phyloP scores from a whole-genome alignment of 1,140 invertebrate genomes.

The Danaus melanippus region DNA sequence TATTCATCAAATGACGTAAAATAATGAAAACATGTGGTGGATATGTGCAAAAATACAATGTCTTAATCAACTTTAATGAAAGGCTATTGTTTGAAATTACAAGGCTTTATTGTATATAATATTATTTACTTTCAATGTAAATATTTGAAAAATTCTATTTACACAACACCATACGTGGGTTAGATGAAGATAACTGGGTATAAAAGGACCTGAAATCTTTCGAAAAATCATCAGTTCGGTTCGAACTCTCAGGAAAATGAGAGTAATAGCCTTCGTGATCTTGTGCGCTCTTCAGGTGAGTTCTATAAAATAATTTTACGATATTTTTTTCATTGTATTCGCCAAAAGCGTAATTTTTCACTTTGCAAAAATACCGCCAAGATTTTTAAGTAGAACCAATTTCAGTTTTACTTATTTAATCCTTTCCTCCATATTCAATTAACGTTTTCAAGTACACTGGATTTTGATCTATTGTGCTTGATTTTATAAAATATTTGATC shows the following conservation, averaged over 20 bases:
- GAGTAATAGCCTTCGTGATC: constrained; percentile 61
- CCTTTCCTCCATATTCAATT: too few species aligned
- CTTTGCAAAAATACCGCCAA: too few species aligned
- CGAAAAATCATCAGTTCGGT: constrained; percentile 50
- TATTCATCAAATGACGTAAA: constrained; percentile 1
- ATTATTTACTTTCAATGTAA: constrained; percentile 28
- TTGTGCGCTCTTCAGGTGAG: constrained; percentile 62
- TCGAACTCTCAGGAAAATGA: constrained; percentile 60
- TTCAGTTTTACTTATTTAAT: too few species aligned
- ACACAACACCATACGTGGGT: constrained; percentile 26
- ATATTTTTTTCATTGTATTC: background rate
- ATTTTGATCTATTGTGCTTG: too few species aligned
- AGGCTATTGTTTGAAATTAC: constrained; percentile 41
- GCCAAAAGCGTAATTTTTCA: too few species aligned
- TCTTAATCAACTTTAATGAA: constrained; percentile 38
- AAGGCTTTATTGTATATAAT: constrained; percentile 28
- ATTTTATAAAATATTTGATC: too few species aligned
- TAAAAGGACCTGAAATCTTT: constrained; percentile 35
- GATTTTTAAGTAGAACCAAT: too few species aligned
- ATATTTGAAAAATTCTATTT: constrained; percentile 41
- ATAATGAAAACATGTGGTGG: background rate
- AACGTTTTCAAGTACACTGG: too few species aligned
- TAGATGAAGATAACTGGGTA: constrained; percentile 26
- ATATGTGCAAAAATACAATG: constrained; percentile 16
- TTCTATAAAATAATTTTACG: background rate